Evolutionary conservation across 2,888 invertebrate genomes (phyloP).

Genomic region (Sesia bembeciformis): DNA sequence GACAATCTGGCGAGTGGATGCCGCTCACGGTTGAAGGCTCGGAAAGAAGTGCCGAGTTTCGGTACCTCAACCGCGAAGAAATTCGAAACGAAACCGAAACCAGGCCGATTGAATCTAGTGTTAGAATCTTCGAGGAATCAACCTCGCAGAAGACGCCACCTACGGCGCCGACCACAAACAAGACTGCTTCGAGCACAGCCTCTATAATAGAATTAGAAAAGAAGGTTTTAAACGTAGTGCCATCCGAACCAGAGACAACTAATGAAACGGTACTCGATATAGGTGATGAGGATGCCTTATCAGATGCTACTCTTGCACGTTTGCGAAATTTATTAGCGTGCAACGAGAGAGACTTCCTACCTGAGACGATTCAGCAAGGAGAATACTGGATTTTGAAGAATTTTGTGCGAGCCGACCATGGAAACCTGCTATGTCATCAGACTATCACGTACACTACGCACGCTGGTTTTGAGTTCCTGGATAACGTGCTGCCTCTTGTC

Average conservation of each 20-base stretch:
- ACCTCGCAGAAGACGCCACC: constrained; percentile 61
- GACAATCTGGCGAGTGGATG: constrained; percentile 47
- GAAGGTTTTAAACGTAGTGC: constrained; percentile 39
- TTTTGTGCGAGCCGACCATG: constrained; percentile 84
- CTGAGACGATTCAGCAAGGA: constrained; percentile 80
- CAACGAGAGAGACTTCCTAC: constrained; percentile 75
- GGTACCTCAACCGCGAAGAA: constrained; percentile 35
- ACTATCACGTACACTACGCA: constrained; percentile 94
- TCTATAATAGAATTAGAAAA: constrained; percentile 45
- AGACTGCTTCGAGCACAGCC: constrained; percentile 58
- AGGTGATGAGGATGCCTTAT: constrained; percentile 49
- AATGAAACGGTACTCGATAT: constrained; percentile 46
- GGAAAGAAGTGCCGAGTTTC: constrained; percentile 39
- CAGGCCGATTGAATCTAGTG: constrained; percentile 28
- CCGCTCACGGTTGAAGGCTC: constrained; percentile 50
- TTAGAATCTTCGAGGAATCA: constrained; percentile 39
- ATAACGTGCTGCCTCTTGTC: constrained; percentile 89
- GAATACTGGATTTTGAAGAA: constrained; percentile 93
- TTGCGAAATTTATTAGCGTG: constrained; percentile 74
- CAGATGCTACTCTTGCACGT: constrained; percentile 43
- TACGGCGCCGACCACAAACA: constrained; percentile 51
- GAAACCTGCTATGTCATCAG: constrained; percentile 83
- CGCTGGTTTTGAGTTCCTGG: constrained; percentile 92
- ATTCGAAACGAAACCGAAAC: constrained; percentile 41
- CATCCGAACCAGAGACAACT: constrained; percentile 41